phyloP scores from a whole-genome alignment of 1,140 invertebrate species.

The Hycleus cichorii region DNA sequence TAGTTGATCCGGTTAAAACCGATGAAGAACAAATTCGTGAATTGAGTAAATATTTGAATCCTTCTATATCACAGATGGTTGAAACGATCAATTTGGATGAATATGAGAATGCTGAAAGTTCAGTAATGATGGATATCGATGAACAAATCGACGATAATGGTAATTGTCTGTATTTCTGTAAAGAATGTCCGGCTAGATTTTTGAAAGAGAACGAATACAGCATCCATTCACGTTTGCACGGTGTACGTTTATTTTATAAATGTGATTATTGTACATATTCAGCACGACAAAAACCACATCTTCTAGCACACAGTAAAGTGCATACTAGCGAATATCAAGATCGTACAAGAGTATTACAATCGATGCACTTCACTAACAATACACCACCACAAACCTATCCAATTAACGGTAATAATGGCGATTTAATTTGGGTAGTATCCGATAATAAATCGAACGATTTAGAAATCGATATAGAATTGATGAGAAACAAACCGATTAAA shows the following conservation, averaged over 20 bases:
- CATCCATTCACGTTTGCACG: conserved; percentile 61
- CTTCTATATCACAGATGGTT: not conserved
- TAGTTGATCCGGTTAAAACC: conserved; percentile 54
- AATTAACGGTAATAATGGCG: conserved; percentile 30
- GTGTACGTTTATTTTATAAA: conserved; percentile 51
- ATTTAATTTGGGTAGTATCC: conserved; percentile 51
- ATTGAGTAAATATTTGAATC: conserved; percentile 44
- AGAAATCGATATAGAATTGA: conserved; percentile 16
- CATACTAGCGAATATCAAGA: conserved; percentile 77
- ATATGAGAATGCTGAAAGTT: conserved; percentile 21
- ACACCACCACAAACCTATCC: conserved; percentile 55
- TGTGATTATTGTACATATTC: conserved; percentile 76
- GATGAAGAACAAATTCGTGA: conserved; percentile 64
- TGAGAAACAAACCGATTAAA: conserved; percentile 37
- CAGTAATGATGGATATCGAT: conserved; percentile 29
- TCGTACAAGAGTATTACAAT: conserved; percentile 61
- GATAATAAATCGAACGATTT: conserved; percentile 39
- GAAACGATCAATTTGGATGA: conserved; percentile 25
- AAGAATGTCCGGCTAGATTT: conserved; percentile 69
- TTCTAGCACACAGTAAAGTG: conserved; percentile 66
- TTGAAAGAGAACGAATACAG: conserved; percentile 56
- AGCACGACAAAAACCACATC: conserved; percentile 58
- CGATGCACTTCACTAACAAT: conserved; percentile 54
- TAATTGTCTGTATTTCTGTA: conserved; percentile 49
- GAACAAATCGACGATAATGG: conserved; percentile 26